phyloP scores from a whole-genome alignment of 2,888 invertebrate species.

The Polydesmus complanatus region DNA sequence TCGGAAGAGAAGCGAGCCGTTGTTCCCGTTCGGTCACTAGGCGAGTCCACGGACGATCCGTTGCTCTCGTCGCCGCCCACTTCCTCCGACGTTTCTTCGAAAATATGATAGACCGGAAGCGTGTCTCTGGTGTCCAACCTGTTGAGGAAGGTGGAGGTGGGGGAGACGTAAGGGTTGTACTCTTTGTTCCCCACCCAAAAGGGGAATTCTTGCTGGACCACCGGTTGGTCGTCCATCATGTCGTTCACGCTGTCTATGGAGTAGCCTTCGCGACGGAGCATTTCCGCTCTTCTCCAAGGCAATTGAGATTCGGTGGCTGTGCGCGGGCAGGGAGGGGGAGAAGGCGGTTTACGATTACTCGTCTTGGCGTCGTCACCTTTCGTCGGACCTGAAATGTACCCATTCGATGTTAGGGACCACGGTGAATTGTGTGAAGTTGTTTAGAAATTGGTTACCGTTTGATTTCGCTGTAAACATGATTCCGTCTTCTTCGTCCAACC shows the following conservation, averaged over 20 bases:
- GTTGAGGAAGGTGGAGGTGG: conserved; percentile 78
- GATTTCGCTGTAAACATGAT: conserved; percentile 81
- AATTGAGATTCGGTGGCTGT: conserved; percentile 79
- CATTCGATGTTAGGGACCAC: too few species aligned
- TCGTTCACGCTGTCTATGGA: background rate
- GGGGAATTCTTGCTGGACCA: conserved; percentile 77
- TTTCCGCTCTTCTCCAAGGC: conserved; percentile 61
- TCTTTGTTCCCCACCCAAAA: conserved; percentile 92
- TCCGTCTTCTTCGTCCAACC: conserved; percentile 43
- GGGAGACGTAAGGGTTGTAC: conserved; percentile 79
- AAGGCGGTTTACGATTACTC: background rate
- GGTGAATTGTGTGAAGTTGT: too few species aligned
- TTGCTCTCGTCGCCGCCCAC: background rate
- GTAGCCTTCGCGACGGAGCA: too few species aligned
- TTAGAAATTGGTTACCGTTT: background rate
- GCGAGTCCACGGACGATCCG: background rate
- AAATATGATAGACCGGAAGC: background rate
- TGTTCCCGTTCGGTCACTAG: background rate
- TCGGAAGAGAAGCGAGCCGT: background rate
- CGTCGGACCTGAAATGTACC: too few species aligned
- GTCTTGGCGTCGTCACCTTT: background rate
- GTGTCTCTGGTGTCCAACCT: conserved; percentile 6
- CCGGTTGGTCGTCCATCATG: conserved; percentile 42
- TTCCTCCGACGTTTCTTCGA: background rate
- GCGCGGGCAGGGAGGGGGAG: conserved; percentile 41